Base-by-base conservation (phyloP, 2,113 vertebrate genomes). In the Antigone vipio region DNA sequence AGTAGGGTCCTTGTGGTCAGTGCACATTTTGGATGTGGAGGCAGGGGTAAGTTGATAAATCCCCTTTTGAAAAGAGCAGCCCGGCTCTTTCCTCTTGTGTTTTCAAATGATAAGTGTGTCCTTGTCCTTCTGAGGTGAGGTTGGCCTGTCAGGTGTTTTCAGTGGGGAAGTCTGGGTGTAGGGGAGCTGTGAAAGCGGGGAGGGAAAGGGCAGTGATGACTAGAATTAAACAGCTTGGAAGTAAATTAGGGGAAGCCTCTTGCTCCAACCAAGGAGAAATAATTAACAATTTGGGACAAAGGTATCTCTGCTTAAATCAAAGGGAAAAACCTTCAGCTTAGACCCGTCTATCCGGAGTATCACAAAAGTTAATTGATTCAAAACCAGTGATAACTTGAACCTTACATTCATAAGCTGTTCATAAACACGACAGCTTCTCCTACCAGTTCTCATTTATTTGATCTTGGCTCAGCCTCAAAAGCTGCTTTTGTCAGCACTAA, bases 401-500 rank as follows among this genome's bases (percentile, higher is more conserved):
- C 49, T 92, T 20, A n/a, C 72, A 74, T 69, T 82, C 69, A 62
- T 72, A 92, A 75, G 4, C 44, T 68, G 32, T 53, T 94, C 86
- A 86, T 49, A 86, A 83, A 82, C 45, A 59, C 5, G 2, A 66
- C 77, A 75, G 56, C 30, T 75, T 96, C 75, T 92, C 42, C 84
- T 85, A 93, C 56, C 60, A 68, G 53, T 79, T 93, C 91, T 96
- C 80, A 75, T 85, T 89, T 91, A 68, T 95, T 87, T 94, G 77
- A 89, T 91, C 34, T 87, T 82, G 92, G 76, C 62, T 5, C 66
- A 91, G 87, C 35, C 80, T 95, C 91, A 92, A 86, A 89, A 95
- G 84, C 86, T 82, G 80, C 80, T 95, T 96, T 97, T 93, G 77
- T 94, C 86, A 91, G 80, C 42, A 6, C 24, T 97, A 89, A 97